Conservation (phyloP, 2,113 vertebrate species). For the Diphyllodes magnificus region DNA sequence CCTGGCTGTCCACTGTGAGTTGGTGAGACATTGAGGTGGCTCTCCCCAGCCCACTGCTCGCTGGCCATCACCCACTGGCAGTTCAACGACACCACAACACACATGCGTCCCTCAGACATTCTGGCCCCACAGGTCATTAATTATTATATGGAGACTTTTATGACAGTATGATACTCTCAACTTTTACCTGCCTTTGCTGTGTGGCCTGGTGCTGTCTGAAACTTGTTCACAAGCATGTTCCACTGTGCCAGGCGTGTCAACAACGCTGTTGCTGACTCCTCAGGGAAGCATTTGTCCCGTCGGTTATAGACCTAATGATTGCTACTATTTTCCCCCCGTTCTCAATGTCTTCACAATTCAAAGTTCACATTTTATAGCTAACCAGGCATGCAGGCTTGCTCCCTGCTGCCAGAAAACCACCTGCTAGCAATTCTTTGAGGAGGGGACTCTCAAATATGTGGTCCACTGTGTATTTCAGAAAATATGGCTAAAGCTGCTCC, state of each 20-base stretch:
- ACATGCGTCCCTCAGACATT: rapidly evolving
- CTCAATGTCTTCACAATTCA: slow-evolving; percentile 33
- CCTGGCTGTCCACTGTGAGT: neutral
- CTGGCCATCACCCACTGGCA: neutral
- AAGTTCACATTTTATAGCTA: slow-evolving; percentile 58
- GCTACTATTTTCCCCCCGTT: neutral
- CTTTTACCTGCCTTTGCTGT: neutral
- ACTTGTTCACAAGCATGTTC: neutral
- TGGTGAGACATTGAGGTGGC: rapidly evolving
- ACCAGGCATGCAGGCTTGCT: neutral
- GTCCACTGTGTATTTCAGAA: neutral
- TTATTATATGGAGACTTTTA: neutral
- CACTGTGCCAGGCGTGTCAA: neutral
- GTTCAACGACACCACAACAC: neutral
- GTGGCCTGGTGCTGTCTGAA: neutral
- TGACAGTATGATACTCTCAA: neutral
- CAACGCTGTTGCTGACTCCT: neutral
- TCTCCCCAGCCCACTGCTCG: neutral
- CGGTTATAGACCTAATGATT: slow-evolving; percentile 45
- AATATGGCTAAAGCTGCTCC: neutral
- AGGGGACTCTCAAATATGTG: neutral
- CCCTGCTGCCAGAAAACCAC: neutral
- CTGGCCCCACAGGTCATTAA: neutral
- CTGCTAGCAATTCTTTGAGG: neutral
- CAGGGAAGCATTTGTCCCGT: neutral